A percentile compares a stretch with the other conserved stretches of the same genome.
Evolutionary conservation across 2,797 vertebrate genomes (phyloP).

Genomic region (Microctenopoma lineatum): DNA sequence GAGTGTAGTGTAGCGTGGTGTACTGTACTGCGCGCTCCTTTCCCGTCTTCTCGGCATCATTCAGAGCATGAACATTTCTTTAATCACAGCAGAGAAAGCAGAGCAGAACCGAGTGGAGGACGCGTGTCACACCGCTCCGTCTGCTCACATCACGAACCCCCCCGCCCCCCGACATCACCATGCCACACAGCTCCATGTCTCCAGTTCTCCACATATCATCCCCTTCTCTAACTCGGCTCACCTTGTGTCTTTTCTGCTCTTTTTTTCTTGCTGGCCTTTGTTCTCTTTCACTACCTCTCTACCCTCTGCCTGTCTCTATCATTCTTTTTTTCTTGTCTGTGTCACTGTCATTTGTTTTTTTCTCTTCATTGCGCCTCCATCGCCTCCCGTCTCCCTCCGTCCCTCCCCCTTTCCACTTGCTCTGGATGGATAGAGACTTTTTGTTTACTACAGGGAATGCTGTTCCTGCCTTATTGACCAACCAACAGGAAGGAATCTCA

Average conservation of each 20-base stretch:
- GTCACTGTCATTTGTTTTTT: conserved; percentile 71
- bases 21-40: conserved; percentile 71
- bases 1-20: conserved; percentile 71
- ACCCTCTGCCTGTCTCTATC: conserved; percentile 57
- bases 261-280: conserved; percentile 49
- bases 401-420: conserved; percentile 25
- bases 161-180: conserved; percentile 23
- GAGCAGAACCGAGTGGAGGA: conserved; percentile 69
- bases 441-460: conserved; percentile 74
- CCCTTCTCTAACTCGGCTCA: conserved; percentile 33
- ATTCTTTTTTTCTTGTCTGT: conserved; percentile 60
- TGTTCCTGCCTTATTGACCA: conserved; percentile 78
- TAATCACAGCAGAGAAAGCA: conserved; percentile 80
- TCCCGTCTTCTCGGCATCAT: conserved; percentile 76
- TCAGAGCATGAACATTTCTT: conserved; percentile 80
- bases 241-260: conserved; percentile 33
- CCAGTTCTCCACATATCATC: conserved; percentile 51
- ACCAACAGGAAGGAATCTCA: conserved; percentile 76
- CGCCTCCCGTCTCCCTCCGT: background rate
- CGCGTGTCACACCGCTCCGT: conserved; percentile 75
- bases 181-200: conserved; percentile 55
- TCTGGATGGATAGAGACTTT: conserved; percentile 73
- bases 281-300: conserved; percentile 51
- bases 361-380: conserved; percentile 42
- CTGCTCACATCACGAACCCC: conserved; percentile 67